A percentile compares a stretch with the other conserved stretches of the same genome.
Conservation (phyloP, 30 jellyfish, hydroid and myxozoan species). For the Rhopilema esculentum region DNA sequence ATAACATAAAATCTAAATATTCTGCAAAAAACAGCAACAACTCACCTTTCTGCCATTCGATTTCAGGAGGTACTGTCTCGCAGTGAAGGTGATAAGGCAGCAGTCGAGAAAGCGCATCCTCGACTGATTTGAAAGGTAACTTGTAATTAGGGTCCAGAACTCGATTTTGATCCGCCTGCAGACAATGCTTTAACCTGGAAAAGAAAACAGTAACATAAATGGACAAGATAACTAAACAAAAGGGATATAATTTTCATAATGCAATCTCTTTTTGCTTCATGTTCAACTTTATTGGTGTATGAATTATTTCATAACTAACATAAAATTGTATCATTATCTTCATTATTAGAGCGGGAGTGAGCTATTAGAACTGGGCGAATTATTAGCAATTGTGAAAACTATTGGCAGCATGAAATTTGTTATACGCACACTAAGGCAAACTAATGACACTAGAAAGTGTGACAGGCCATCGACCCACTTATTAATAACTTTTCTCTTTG, state of each 20-base stretch:
- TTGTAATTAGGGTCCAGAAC: conserved; percentile 68
- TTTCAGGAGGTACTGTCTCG: conserved; percentile 63
- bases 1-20: too few relatives aligned
- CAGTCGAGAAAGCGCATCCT: conserved; percentile 84
- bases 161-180: conserved; percentile 82
- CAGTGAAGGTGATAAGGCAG: conserved; percentile 79
- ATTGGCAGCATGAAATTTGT: too few relatives aligned
- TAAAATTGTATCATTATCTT: too few relatives aligned
- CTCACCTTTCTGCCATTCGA: conserved; percentile 75
- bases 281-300: too few relatives aligned
- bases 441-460: too few relatives aligned
- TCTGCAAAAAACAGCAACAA: neutral
- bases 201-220: neutral
- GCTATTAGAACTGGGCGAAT: too few relatives aligned
- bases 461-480: too few relatives aligned
- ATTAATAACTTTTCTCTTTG: too few relatives aligned
- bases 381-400: too few relatives aligned
- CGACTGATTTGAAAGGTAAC: conserved; percentile 63
- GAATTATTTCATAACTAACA: too few relatives aligned
- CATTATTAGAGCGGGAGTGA: too few relatives aligned
- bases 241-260: neutral
- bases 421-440: too few relatives aligned
- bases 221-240: neutral
- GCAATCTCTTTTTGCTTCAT: neutral
- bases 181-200: conserved; percentile 76